Evolutionary conservation across 2,113 vertebrate species (phyloP), one percentile per base, ranked within the genome.

Genomic region (Paraplagusia blochii): DNA sequence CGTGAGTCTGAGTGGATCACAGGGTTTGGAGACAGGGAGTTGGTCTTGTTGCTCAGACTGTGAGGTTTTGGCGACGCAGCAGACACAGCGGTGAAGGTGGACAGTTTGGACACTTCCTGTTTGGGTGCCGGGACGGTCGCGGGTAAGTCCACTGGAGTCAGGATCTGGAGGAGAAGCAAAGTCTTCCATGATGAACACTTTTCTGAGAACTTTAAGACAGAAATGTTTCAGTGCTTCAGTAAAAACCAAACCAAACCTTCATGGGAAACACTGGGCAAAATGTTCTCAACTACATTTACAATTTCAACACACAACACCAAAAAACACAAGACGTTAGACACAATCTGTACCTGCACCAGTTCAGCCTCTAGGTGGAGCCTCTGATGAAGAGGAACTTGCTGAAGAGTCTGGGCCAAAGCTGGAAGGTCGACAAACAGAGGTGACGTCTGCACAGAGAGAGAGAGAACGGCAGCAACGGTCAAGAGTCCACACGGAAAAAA

Each of bases 311-410:
- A n/a, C n/a, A n/a, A n/a, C n/a, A n/a, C n/a, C n/a, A n/a, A n/a
- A n/a, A n/a, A n/a, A n/a, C n/a, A n/a, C n/a, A n/a, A n/a, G n/a
- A n/a, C n/a, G n/a, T n/a, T n/a, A n/a, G n/a, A n/a, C n/a, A n/a
- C n/a, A 44, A 44, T 43, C 14, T 1, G 5, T 29, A 55, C 74
- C 94, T 97, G 93, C 38, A 95, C 72, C 66, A 96, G 74, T 42
- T 94, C 92, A 0, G 91, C 83, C 80, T 92, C 91, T 72, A 98
- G 80, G 48, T 94, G 90, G 57, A 98, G 79, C 40, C 90, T 91
- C 51, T 92, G 81, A 18, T 93, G 90, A 0, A 98, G 82, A 50
- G 96, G 94, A 55, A 98, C 58, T 44, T 92, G 86, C 55, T 96
- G 91, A 63, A 98, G 92, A 13, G 80, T 89, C 48, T 81, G 85